Base-by-base conservation (phyloP, 2,797 vertebrate species). In the Sitta carolinensis region DNA sequence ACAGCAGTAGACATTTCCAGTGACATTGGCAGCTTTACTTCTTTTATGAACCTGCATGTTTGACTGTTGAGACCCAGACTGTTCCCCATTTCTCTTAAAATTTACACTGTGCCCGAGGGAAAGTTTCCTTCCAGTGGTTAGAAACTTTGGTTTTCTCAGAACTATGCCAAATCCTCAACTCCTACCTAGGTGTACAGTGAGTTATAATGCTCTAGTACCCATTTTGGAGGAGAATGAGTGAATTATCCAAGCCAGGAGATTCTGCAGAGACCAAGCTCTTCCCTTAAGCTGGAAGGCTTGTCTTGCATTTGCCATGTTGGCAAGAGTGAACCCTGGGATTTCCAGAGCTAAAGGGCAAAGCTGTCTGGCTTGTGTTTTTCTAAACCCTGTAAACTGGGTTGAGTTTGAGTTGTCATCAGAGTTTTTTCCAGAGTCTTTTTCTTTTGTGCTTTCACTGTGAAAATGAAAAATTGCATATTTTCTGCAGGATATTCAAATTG, bases 401-500 rank as follows among this genome's bases (percentile, higher is more conserved):
- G 25, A 58, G 29, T 54, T 80, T 64, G 89, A 72, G 58, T 63
- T 93, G 20, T 83, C 66, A 61, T 38, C 16, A 87, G 13, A 5
- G 0, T 2, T 32, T 58, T 62, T 11, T 25, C 29, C 29, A 79
- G 38, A 84, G 23, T 38, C 16, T 32, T 79, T 75, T 81, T 77
- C 63, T 34, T 54, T 27, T 69, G 52, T 67, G 55, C 10, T 1
- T 87, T 87, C 42, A 17, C 25, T 82, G 30, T 81, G n/a, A 75
- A 43, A 95, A 90, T 74, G 29, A 80, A 61, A 89, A 90, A 5
- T 32, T 88, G 42, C 50, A 3, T 96, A 6, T 91, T 66, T 94
- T 88, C 64, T 64, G 61, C 97, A 99, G 99, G 99, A 99, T 95
- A 99, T 99, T 96, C 99, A 99, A 90, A 99, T 99, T 8, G 99